Conservation (phyloP, 1,140 invertebrate species). For the Dufourea novaeangliae region DNA sequence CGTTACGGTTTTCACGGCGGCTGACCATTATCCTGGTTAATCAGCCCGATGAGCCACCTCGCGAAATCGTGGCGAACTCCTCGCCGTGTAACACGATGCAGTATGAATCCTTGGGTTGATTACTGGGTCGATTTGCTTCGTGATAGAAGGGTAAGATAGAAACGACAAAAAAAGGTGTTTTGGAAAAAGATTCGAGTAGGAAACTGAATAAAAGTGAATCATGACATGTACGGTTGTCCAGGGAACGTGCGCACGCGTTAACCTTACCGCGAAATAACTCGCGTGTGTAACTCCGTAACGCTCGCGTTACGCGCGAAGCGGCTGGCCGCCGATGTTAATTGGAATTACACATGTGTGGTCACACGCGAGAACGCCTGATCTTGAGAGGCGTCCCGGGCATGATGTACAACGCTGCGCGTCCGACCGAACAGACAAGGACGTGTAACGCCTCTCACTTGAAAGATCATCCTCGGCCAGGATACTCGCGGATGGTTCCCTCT, state of each 20-base stretch:
- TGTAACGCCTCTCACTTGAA: conserved; percentile 63
- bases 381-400: conserved; percentile 55
- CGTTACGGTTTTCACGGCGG: conserved; percentile 38
- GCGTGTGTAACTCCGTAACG: conserved; percentile 52
- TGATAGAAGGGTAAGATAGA: not conserved
- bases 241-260: conserved; percentile 48
- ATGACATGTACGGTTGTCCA: conserved; percentile 45
- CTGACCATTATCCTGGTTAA: not conserved
- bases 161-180: not conserved
- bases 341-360: conserved; percentile 68
- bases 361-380: conserved; percentile 63
- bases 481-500: conserved; percentile 39
- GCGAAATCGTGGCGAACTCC: conserved; percentile 50
- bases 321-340: conserved; percentile 61
- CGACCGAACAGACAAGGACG: conserved; percentile 57
- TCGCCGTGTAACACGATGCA: conserved; percentile 38
- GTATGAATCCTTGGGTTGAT: too few relatives aligned
- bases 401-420: conserved; percentile 52
- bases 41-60: not conserved
- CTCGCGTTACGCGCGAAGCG: conserved; percentile 16
- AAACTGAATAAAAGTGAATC: conserved; percentile 51
- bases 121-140: conserved; percentile 15
- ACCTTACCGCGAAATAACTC: conserved; percentile 54
- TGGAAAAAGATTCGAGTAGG: conserved; percentile 26
- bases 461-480: conserved; percentile 63